Evolutionary conservation across 2,113 vertebrate species (phyloP).

Genomic region (Cebus imitator): DNA sequence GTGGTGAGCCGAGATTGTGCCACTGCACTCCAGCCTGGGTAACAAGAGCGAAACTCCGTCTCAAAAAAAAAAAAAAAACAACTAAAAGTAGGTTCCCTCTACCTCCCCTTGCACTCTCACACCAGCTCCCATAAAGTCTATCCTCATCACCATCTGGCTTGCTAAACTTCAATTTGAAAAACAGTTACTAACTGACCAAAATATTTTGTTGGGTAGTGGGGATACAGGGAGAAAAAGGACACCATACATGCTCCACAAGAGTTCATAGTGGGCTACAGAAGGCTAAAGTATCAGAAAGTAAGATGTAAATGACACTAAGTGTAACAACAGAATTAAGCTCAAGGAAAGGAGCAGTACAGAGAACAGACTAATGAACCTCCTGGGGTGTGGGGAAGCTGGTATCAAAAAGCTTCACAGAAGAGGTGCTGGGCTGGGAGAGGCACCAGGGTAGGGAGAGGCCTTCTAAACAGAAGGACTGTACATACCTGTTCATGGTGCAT

Average conservation of each 20-base stretch:
- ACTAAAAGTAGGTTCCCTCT: background rate
- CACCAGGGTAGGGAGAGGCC: background rate
- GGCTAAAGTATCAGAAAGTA: background rate
- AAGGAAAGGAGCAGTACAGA: background rate
- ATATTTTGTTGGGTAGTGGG: background rate
- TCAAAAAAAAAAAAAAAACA: too few species aligned
- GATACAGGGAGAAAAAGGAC: background rate
- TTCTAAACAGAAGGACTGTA: background rate
- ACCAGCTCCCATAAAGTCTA: background rate
- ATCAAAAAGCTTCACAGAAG: background rate
- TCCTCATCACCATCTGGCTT: background rate
- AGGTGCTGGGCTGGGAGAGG: background rate
- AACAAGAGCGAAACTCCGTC: too few species aligned
- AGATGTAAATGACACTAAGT: background rate
- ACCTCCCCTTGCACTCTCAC: accelerated
- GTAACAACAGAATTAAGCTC: background rate
- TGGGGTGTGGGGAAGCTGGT: accelerated
- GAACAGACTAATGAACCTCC: background rate
- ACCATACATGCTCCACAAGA: background rate
- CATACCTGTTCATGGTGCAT: background rate
- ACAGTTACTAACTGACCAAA: background rate
- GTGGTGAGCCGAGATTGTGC: too few species aligned
- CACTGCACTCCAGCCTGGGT: too few species aligned
- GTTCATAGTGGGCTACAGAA: background rate
- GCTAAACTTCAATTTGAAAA: background rate